Evolutionary conservation across 2,888 invertebrate genomes (phyloP), one percentile per base, ranked within the genome.

Genomic region (Drosophila gaucha): DNA sequence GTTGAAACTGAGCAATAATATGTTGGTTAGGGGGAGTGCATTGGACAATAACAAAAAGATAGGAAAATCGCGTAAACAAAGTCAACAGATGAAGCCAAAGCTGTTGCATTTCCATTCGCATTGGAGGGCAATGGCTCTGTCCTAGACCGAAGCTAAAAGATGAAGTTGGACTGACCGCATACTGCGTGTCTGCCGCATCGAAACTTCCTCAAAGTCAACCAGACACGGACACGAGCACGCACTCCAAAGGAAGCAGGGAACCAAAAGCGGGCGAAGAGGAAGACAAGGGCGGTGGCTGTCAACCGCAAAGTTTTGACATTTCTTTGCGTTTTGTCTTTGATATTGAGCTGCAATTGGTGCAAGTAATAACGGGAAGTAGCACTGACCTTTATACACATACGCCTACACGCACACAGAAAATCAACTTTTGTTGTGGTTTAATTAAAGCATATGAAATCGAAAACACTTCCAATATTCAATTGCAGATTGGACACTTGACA

Each of bases 271-370:
- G n/a, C 30, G 26, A 20, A 31, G 31, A 3, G 16, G 6, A 10
- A n/a, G 16, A 26, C n/a, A 2, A n/a, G 10, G 12, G 6, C 26
- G 6, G 43, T 18, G 43, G 8, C 5, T 60, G 69, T 67, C 68
- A 69, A 74, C 71, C 73, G 75, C 75, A 73, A 46, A 47, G 57
- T 70, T 70, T 69, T 70, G 74, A 74, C 75, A 65, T 59, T 73
- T 74, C 54, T 57, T 47, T 73, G 71, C 70, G 46, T 56, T 71
- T 71, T 67, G 59, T 38, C 57, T 74, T 75, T 75, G 76, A 75
- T 74, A 75, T 70, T 59, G 72, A 70, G 57, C 67, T 55, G 33
- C 52, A 59, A 67, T 71, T 49, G 59, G 44, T 58, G 50, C 47
- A 72, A 59, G 57, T 73, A 70, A 73, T 70, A 70, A 75, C 73